Evolutionary conservation across 2,797 vertebrate species (phyloP), one percentile per base, ranked within the genome.

Genomic region (Moxostoma hubbsi): DNA sequence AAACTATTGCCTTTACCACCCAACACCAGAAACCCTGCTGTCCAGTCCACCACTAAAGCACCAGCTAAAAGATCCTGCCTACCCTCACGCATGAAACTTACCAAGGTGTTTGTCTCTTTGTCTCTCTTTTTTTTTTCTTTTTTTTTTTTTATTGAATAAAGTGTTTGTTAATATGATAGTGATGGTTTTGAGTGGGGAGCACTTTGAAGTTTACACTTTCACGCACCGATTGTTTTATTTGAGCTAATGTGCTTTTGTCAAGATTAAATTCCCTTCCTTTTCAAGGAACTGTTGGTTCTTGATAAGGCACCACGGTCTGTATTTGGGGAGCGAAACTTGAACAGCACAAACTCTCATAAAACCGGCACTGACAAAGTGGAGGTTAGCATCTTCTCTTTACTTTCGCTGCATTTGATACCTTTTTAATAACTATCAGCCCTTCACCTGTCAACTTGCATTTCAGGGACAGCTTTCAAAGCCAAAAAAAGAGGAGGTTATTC

Each of bases 291-390:
- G 83, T 83, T 89, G 84, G 89, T 85, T 81, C 91, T 93, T 69
- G 88, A 87, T 83, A 96, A 94, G 88, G 87, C 88, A 82, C 92
- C 92, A 53, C 94, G 97, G 73, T 97, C 95, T 72, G 96, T 99
- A 88, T 99, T 99, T 82, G 96, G 97, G 88, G 97, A 98, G 92
- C 96, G 94, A 92, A 97, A 95, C 93, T 93, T 98, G 87, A 99
- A 99, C 92, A 94, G 94, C 85, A 93, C 89, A 65, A 87, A 91
- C 73, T 87, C 88, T 77, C 88, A 91, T 84, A 92, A 94, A 73
- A 94, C 89, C 84, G 86, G 88, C 5, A 81, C 88, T 75, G 88
- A 90, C 76, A 96, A 94, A 92, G 93, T 95, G 86, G 95, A 96
- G 81, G 91, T 93, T 77, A 87, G 84, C 12, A n/a, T 68, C 62